These are phyloP conservation scores for Pandemis cinnamomeana DNA, from an alignment of 2,888 invertebrate genomes.

Conservation along the genomic window DNA sequence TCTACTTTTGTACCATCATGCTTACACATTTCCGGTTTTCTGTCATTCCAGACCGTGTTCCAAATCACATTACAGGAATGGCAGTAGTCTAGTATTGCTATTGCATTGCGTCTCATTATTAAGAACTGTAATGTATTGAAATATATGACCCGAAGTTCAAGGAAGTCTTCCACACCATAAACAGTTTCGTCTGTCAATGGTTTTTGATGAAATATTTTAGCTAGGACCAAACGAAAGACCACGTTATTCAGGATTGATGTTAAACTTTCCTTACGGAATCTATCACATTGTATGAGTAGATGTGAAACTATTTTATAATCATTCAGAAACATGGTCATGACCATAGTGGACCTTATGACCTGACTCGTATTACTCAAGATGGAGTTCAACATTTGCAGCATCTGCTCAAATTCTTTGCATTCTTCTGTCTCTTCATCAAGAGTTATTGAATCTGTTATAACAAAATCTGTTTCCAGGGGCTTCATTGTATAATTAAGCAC, in stretches of 20 bases:
- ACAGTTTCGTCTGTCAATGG: slow-evolving; percentile 61
- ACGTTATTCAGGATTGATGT: slow-evolving; percentile 78
- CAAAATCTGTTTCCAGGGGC: slow-evolving; percentile 80
- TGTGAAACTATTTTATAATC: slow-evolving; percentile 68
- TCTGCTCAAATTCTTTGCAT: slow-evolving; percentile 81
- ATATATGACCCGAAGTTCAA: slow-evolving; percentile 64
- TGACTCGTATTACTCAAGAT: slow-evolving; percentile 81
- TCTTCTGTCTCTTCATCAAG: slow-evolving; percentile 80
- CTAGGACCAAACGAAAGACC: slow-evolving; percentile 72
- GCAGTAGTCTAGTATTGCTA: slow-evolving; percentile 67
- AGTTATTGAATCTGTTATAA: slow-evolving; percentile 69
- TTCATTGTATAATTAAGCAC: slow-evolving; percentile 83
- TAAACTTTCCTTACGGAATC: slow-evolving; percentile 75
- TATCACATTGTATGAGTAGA: slow-evolving; percentile 67
- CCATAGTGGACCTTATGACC: slow-evolving; percentile 65
- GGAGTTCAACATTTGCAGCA: slow-evolving; percentile 82
- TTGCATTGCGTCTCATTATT: slow-evolving; percentile 61
- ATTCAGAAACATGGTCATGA: slow-evolving; percentile 60
- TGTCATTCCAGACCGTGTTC: slow-evolving; percentile 59
- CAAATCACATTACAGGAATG: slow-evolving; percentile 65
- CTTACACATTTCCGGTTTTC: slow-evolving; percentile 52
- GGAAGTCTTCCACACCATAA: slow-evolving; percentile 64
- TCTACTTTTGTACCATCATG: slow-evolving; percentile 58
- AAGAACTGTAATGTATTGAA: slow-evolving; percentile 66
- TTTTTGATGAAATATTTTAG: slow-evolving; percentile 66